phyloP scores from a whole-genome alignment of 2,797 vertebrate genomes.

The Malurus splendens region DNA sequence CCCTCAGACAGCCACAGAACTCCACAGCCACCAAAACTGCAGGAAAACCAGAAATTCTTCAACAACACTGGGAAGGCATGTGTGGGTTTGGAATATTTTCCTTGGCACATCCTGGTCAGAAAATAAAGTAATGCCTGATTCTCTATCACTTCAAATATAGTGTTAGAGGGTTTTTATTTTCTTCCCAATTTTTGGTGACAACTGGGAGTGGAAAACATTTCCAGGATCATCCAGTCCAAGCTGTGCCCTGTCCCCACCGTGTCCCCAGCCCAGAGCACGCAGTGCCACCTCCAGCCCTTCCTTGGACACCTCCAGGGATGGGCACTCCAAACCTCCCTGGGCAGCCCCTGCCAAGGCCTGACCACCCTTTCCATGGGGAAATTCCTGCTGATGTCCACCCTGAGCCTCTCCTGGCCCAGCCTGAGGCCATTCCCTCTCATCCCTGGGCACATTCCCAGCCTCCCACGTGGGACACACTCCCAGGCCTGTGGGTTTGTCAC shows the following conservation, averaged over 20 bases:
- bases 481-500: accelerated
- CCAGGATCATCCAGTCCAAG: neutral
- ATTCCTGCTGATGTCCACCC: neutral
- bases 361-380: neutral
- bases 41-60: too few species aligned
- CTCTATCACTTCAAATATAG: too few species aligned
- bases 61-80: too few species aligned
- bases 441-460: accelerated
- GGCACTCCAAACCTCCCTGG: neutral
- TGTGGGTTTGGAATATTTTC: too few species aligned
- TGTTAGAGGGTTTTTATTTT: too few species aligned
- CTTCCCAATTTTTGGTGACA: too few species aligned
- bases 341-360: accelerated
- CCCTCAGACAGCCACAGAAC: neutral
- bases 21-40: neutral
- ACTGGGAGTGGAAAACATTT: neutral
- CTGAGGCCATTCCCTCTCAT: accelerated
- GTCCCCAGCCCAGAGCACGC: neutral
- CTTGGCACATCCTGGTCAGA: too few species aligned
- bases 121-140: too few species aligned
- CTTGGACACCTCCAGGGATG: neutral
- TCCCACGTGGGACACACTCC: neutral
- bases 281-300: neutral
- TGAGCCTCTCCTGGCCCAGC: neutral
- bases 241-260: too few species aligned